Base-by-base conservation (phyloP, 2,113 vertebrate species). In the Xiphias gladius region DNA sequence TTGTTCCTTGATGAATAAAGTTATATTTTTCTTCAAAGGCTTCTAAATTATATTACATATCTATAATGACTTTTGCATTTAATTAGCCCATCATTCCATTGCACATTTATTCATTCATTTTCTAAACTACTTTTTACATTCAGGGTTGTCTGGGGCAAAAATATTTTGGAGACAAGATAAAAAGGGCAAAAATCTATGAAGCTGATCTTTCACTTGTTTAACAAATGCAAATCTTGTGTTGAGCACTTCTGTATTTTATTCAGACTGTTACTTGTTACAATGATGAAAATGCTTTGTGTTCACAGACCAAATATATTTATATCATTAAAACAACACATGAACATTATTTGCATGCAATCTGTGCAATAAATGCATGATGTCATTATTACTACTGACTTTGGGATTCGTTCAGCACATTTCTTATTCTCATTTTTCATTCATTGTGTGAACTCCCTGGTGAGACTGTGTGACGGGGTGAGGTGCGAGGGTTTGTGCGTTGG, bases 361-460 rank as follows among this genome's bases (percentile, higher is more conserved):
- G 54, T 24, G 22, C 35, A 28, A 65, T 55, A 78, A 77, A 78
- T 62, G 16, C 58, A 39, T 64, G 35, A 76, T 80, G 43, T 68
- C 55, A 80, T 74, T 65, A 68, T 75, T n/a, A 14, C 16, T 17
- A 2, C 55, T 39, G 59, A 26, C 10, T 19, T 62, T 28, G 17
- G 86, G 79, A 76, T 72, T 76, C 59, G n/a, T 19, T 69, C 1
- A 0, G 13, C 7, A 0, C 32, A 28, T 81, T 77, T 74, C 26
- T 35, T 63, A 20, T 76, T 85, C 37, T 69, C 26, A 63, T 66
- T 88, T 58, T 57, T 48, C 69, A 68, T 73, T 83, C 66, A 41
- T 58, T 58, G 79, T 80, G 68, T 78, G 68, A 71, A 73, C 46
- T 87, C 69, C 58, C 80, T 3, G 35, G 39, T 77, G 84, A 46